Base-by-base conservation (phyloP, 2,113 vertebrate genomes). In the Casuarius casuarius region DNA sequence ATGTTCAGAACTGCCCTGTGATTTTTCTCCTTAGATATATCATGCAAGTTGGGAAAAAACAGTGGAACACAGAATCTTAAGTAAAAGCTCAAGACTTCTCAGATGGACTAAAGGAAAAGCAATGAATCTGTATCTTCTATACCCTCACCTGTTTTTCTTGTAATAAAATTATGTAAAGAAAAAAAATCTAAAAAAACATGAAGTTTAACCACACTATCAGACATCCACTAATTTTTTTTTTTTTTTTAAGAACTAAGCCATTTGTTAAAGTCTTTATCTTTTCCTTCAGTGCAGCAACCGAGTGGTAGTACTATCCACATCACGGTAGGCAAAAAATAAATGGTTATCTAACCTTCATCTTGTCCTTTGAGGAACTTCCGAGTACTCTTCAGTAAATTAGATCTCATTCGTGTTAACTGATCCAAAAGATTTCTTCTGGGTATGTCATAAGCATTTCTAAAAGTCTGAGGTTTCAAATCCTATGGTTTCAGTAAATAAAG, bases 361-460 rank as follows among this genome's bases (percentile, higher is more conserved):
- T 99, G 99, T 83, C 99, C 99, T 96, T 99, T 98, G 85, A 99
- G 98, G 49, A 98, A 97, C 75, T 98, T 99, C 82, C 98, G 97
- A 70, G 98, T 98, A 81, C 98, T 99, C 97, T 99, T 99, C 90
- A 99, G 97, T 96, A 99, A 99, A 98, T 99, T 99, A 94, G 98
- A 98, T 97, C 99, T 99, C 99, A 99, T 99, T 92, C 99, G 98
- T 90, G 99, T 99, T 96, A 99, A 98, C 81, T 99, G 99, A 98
- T 99, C 99, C 97, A 99, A 97, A 97, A 99, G 98, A 97, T 99
- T 99, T 92, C 98, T 98, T 94, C 99, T 98, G 38, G 99, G 99
- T 98, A 99, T 99, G 96, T 99, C 99, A 96, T 99, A 99, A 6
- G 99, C 99, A 97, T 99, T 99, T 97, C 99, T 98, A 93, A 99